These are phyloP conservation scores for Dryomyza anilis DNA, from an alignment of 2,888 invertebrate genomes.

Conservation along the genomic window DNA sequence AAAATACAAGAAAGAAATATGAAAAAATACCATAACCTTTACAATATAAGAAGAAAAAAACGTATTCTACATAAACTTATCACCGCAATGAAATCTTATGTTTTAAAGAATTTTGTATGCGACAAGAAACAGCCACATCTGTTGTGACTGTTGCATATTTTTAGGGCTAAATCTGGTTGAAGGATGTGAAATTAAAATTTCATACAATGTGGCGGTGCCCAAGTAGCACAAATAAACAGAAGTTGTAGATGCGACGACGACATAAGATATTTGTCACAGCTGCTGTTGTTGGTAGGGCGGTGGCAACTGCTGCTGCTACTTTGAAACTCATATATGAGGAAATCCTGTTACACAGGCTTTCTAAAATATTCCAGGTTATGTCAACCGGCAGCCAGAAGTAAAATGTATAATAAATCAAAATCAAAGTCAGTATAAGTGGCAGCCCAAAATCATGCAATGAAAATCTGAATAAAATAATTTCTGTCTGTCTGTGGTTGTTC, in stretches of 20 bases:
- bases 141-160: not conserved
- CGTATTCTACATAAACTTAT: not conserved
- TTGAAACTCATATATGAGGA: no score
- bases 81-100: not conserved
- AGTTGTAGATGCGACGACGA: no score
- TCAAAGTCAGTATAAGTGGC: not conserved
- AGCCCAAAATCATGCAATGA: not conserved
- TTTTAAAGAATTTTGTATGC: not conserved
- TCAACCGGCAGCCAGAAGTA: conserved; percentile 1
- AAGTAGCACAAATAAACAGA: not conserved
- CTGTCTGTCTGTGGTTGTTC: not conserved
- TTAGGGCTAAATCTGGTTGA: conserved; percentile 10
- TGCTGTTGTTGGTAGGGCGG: no score
- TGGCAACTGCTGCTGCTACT: no score
- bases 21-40: no score
- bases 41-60: no score
- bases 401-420: conserved; percentile 13
- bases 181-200: conserved; percentile 18
- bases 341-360: not conserved
- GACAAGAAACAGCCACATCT: conserved; percentile 4
- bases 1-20: conserved; percentile 33
- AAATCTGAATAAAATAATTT: not conserved
- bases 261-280: no score
- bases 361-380: conserved; percentile 15
- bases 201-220: not conserved